Evolutionary conservation across 2,797 vertebrate genomes (phyloP).

Genomic region (Schizopygopsis malacanthus): DNA sequence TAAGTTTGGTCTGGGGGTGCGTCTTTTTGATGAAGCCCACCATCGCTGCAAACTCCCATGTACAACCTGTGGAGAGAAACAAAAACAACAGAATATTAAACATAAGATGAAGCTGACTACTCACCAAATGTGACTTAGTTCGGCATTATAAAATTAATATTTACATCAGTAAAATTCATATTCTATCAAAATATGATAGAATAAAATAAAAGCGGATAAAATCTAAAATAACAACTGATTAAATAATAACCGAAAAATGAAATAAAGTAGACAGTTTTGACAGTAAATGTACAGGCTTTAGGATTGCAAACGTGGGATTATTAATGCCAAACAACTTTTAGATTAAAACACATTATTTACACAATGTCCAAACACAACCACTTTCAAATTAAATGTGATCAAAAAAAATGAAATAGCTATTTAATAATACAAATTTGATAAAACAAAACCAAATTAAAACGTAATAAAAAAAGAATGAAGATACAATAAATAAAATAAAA

Average conservation of each 20-base stretch:
- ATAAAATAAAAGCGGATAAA: neutral
- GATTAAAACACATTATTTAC: neutral
- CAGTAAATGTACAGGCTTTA: neutral
- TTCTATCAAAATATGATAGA: neutral
- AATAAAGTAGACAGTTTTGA: too few species aligned
- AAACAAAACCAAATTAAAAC: neutral
- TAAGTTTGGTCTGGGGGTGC: slow-evolving; percentile 88
- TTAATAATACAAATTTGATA: neutral
- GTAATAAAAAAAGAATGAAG: neutral
- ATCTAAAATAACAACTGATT: neutral
- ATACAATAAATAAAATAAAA: neutral
- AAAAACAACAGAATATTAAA: neutral
- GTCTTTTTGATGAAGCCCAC: slow-evolving; percentile 92
- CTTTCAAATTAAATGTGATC: neutral
- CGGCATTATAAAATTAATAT: neutral
- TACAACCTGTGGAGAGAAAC: slow-evolving; percentile 83
- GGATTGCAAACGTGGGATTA: neutral
- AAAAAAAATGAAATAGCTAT: neutral
- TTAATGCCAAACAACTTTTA: neutral
- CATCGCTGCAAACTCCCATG: slow-evolving; percentile 97
- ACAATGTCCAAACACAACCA: neutral
- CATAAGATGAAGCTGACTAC: neutral
- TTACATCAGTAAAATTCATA: neutral
- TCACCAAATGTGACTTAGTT: neutral
- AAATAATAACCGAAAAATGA: too few species aligned